Percentiles rank a stretch among this genome's conserved stretches.
Conservation (phyloP, 2,888 invertebrate genomes). For the Gibbula magus region DNA sequence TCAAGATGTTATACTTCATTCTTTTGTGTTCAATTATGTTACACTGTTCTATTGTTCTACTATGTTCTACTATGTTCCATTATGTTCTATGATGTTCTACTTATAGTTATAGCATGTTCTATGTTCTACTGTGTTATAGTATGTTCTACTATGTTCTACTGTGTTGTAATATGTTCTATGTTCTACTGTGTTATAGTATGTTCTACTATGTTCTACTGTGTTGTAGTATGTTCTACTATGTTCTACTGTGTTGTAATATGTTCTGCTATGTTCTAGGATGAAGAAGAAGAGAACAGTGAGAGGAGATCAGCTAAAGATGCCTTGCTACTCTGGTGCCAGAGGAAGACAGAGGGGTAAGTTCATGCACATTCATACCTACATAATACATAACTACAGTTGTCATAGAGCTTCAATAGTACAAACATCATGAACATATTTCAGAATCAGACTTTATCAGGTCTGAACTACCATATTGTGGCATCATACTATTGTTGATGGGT, state of each 20-base stretch:
- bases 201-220: neutral
- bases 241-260: neutral
- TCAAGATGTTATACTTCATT: no score
- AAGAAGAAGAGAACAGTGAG: slow-evolving; percentile 94
- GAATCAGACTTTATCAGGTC: no score
- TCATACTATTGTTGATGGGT: no score
- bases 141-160: neutral
- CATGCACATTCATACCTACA: neutral
- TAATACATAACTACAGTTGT: no score
- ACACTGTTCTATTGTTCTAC: no score
- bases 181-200: neutral
- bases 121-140: neutral
- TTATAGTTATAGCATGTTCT: neutral
- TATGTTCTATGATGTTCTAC: neutral
- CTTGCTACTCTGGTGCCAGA: slow-evolving; percentile 97
- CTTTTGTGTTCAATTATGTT: no score
- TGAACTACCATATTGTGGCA: no score
- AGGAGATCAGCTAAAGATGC: slow-evolving; percentile 99
- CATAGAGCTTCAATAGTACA: no score
- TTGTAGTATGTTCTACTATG: neutral
- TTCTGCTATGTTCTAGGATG: slow-evolving; percentile 81
- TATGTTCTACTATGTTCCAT: no score
- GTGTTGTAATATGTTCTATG: neutral
- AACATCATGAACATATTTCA: no score
- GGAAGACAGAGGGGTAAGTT: slow-evolving; percentile 93